These are phyloP conservation scores for Agelastica alni DNA, from an alignment of 2,888 invertebrate genomes.

Conservation along the genomic window DNA sequence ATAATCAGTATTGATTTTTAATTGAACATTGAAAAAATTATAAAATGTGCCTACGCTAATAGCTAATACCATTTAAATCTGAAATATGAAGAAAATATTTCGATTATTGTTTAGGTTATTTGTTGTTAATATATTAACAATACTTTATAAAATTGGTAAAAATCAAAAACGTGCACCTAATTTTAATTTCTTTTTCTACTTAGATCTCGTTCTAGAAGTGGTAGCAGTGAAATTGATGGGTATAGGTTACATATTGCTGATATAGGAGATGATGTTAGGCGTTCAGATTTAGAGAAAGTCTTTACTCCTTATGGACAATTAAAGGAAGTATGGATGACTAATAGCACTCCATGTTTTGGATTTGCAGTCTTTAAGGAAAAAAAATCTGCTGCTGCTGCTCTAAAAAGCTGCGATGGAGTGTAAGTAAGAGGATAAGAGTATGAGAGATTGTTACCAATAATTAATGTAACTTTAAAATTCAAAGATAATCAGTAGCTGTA, in stretches of 20 bases:
- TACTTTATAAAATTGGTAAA: no score
- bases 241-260: conserved; percentile 61
- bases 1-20: no score
- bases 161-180: no score
- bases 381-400: conserved; percentile 59
- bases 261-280: conserved; percentile 60
- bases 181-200: not conserved
- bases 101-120: not conserved
- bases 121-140: no score
- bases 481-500: no score
- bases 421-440: no score
- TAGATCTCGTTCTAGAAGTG: conserved; percentile 53
- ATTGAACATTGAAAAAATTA: no score
- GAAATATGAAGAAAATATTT: not conserved
- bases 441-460: no score
- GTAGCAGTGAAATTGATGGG: conserved; percentile 54
- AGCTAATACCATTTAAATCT: no score
- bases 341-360: conserved; percentile 65
- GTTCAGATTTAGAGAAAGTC: conserved; percentile 59
- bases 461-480: no score
- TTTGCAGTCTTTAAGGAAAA: conserved; percentile 63
- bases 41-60: no score
- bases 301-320: conserved; percentile 62
- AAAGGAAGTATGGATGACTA: conserved; percentile 64
- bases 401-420: conserved; percentile 58